phyloP scores from a whole-genome alignment of 1,140 invertebrate species.

The Epicauta chinensis region DNA sequence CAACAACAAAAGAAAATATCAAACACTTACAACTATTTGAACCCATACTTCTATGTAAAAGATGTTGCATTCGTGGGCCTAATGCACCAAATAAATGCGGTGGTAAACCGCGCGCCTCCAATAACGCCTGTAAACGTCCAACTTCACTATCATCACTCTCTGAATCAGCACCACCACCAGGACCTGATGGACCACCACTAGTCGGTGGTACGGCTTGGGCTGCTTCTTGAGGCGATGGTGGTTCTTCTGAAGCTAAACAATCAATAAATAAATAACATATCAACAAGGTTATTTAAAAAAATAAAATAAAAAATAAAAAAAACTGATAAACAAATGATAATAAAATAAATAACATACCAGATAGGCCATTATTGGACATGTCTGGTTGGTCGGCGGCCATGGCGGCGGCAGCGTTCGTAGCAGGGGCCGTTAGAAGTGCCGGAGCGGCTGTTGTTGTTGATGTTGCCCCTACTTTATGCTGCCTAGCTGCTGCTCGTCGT shows the following conservation, averaged over 20 bases:
- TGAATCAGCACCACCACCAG: slow-evolving; percentile 43
- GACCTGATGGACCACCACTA: slow-evolving; percentile 34
- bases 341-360: slow-evolving; percentile 28
- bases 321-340: too few species aligned
- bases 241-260: slow-evolving; percentile 37
- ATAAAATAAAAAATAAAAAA: background rate
- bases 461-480: slow-evolving; percentile 38
- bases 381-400: slow-evolving; percentile 39
- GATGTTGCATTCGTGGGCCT: slow-evolving; percentile 94
- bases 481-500: slow-evolving; percentile 29
- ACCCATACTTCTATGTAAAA: slow-evolving; percentile 89
- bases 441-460: too few species aligned
- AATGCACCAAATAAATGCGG: slow-evolving; percentile 93
- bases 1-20: slow-evolving; percentile 2
- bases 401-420: slow-evolving; percentile 23
- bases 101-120: slow-evolving; percentile 90
- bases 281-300: background rate
- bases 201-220: slow-evolving; percentile 34
- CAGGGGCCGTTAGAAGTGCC: slow-evolving; percentile 30
- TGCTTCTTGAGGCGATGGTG: slow-evolving; percentile 39
- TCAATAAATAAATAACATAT: background rate
- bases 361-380: slow-evolving; percentile 37
- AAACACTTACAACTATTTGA: slow-evolving; percentile 62
- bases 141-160: slow-evolving; percentile 83
- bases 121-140: slow-evolving; percentile 77